Conservation (phyloP, 2,797 vertebrate genomes). For the Melanotaenia pygmaea region DNA sequence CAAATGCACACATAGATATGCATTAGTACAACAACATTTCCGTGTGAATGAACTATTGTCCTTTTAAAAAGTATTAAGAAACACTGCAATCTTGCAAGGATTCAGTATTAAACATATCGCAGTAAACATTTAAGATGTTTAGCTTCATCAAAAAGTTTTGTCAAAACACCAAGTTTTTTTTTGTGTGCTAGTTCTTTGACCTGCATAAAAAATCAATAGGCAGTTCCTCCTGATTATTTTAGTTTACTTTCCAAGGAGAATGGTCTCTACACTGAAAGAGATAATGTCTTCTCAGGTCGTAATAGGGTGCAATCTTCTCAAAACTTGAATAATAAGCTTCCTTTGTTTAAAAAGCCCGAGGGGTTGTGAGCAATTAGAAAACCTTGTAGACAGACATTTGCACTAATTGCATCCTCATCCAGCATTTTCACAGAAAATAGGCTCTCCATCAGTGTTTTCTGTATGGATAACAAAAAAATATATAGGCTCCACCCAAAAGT, state of each 20-base stretch:
- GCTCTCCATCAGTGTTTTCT: conserved; percentile 61
- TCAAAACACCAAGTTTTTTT: background rate
- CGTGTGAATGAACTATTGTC: background rate
- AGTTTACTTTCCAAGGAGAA: conserved; percentile 59
- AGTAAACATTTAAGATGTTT: background rate
- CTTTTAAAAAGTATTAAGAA: background rate
- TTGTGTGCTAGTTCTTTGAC: conserved; percentile 7
- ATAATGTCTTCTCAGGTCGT: conserved; percentile 62
- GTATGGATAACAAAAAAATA: conserved; percentile 11
- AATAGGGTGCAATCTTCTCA: conserved; percentile 62
- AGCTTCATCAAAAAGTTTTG: conserved; percentile 10
- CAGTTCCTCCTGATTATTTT: conserved; percentile 48
- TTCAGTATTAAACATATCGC: background rate
- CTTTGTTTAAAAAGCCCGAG: conserved; percentile 75
- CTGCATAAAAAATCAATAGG: conserved; percentile 52
- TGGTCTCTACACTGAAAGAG: conserved; percentile 41
- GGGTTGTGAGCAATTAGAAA: conserved; percentile 78
- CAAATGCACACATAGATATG: conserved; percentile 2
- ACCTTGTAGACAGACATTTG: conserved; percentile 69
- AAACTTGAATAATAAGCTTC: conserved; percentile 73
- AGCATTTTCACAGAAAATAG: conserved; percentile 58
- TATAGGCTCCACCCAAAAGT: conserved; percentile 41
- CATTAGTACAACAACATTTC: background rate
- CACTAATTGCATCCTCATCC: conserved; percentile 74
- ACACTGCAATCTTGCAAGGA: conserved; percentile 4